Base-by-base conservation (phyloP, 2,113 vertebrate species). In the Charadrius vociferus region DNA sequence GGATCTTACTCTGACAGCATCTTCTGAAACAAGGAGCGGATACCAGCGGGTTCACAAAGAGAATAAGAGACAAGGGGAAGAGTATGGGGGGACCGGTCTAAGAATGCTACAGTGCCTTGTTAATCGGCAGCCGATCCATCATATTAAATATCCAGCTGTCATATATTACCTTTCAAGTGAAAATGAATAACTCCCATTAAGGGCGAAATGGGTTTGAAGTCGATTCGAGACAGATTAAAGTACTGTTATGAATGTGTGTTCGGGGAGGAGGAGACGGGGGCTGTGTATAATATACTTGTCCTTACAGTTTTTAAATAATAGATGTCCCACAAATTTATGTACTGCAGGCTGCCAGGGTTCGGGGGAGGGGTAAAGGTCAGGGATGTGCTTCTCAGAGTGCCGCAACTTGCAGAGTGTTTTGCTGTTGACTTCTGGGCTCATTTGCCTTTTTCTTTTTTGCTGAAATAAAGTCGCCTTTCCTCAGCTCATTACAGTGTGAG, bases 131-230 rank as follows among this genome's bases (percentile, higher is more conserved):
- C 98, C 92, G 79, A 96, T 98, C 98, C 96, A 98, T 98, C 98
- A 98, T 97, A 97, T 98, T 98, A 98, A 98, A 98, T 98, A 98
- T 97, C 98, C 97, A 98, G 97, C 98, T 96, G 97, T 98, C 98
- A 98, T 97, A 97, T 98, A 98, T 98, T 98, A 98, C 98, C 98
- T 98, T 98, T 98, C 98, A 98, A 98, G 98, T 98, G 98, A 98
- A 98, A 98, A 98, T 98, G 98, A 98, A 98, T 98, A 98, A 98
- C 98, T 98, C 97, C 98, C 98, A 98, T 98, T 98, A 98, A 98
- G 98, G 97, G 86, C 93, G 79, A 98, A 98, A 98, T 98, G 98
- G 98, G 98, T 98, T 98, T 98, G 98, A 98, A 98, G 98, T 98
- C 98, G 98, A 98, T 98, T 98, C 90, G 89, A 98, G 98, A 98